A percentile compares a stretch with the other conserved stretches of the same genome.
Evolutionary conservation across 2,113 vertebrate genomes (phyloP).

Genomic region (Silurus glanis): DNA sequence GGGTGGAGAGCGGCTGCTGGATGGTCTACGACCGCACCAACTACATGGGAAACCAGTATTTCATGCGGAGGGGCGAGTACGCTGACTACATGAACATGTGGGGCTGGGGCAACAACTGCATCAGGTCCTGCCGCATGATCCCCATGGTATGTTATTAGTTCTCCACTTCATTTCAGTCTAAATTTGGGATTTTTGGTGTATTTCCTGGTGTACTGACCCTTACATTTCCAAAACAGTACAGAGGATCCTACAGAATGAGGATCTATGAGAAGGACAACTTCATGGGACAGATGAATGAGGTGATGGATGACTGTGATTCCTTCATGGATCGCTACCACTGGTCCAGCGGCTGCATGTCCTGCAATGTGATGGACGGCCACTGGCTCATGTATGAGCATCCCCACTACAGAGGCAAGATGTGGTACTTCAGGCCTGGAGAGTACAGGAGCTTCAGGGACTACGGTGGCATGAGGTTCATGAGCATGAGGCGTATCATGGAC

Average conservation of each 20-base stretch:
- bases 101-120: slow-evolving; percentile 32
- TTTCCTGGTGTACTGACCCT: not conserved
- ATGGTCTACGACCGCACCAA: slow-evolving; percentile 52
- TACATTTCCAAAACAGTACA: not conserved
- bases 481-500: slow-evolving; percentile 28
- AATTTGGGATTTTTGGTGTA: not conserved
- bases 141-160: not conserved
- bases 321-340: slow-evolving; percentile 37
- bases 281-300: slow-evolving; percentile 37
- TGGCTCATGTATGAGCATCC: slow-evolving; percentile 62
- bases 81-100: slow-evolving; percentile 55
- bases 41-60: slow-evolving; percentile 51
- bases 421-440: slow-evolving; percentile 58
- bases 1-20: slow-evolving; percentile 57
- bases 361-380: slow-evolving; percentile 63
- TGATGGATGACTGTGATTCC: slow-evolving; percentile 32
- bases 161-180: not conserved
- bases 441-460: slow-evolving; percentile 54
- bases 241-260: slow-evolving; percentile 52
- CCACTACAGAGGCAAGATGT: slow-evolving; percentile 56
- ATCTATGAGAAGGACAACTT: slow-evolving; percentile 68
- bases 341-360: slow-evolving; percentile 51
- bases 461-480: slow-evolving; percentile 34
- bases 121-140: slow-evolving; percentile 34
- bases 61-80: slow-evolving; percentile 54